Percentiles rank a stretch among this genome's conserved stretches.
Evolutionary conservation across 1,140 invertebrate genomes (phyloP).

Genomic region (Drosophila insularis): DNA sequence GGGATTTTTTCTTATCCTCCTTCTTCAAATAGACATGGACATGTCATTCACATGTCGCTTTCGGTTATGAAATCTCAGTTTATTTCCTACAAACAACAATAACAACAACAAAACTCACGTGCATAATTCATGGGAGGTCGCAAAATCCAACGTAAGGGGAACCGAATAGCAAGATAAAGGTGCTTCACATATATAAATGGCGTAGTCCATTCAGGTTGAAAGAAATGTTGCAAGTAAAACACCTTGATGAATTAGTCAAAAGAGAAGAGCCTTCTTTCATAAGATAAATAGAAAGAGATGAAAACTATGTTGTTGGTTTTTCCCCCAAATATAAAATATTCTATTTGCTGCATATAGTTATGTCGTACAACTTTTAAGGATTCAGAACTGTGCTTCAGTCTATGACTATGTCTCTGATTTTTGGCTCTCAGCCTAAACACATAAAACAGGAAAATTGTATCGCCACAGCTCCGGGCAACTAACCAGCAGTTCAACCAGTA

Average conservation of each 20-base stretch:
- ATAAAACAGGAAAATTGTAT: constrained; percentile 13
- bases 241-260: too few relatives aligned
- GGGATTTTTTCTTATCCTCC: too few relatives aligned
- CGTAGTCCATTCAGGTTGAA: not conserved
- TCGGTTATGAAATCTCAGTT: constrained; percentile 45
- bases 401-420: constrained; percentile 1
- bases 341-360: not conserved
- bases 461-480: not conserved
- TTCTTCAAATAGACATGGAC: constrained; percentile 39
- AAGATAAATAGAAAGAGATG: too few relatives aligned
- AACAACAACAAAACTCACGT: constrained; percentile 3
- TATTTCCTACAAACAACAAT: constrained; percentile 26
- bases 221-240: too few relatives aligned
- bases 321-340: too few relatives aligned
- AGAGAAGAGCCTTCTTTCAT: too few relatives aligned
- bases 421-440: constrained; percentile 1
- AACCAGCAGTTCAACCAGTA: not conserved
- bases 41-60: constrained; percentile 45
- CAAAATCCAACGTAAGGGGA: not conserved
- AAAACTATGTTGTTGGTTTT: too few relatives aligned
- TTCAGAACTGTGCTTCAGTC: not conserved
- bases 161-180: constrained; percentile 22
- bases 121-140: constrained; percentile 25
- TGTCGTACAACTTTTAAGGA: not conserved
- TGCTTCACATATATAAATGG: constrained; percentile 29